A percentile compares a stretch with the other conserved stretches of the same genome.
These are phyloP conservation scores for Ceratothoa steindachneri DNA, from an alignment of 2,888 invertebrate genomes.

Conservation along the genomic window DNA sequence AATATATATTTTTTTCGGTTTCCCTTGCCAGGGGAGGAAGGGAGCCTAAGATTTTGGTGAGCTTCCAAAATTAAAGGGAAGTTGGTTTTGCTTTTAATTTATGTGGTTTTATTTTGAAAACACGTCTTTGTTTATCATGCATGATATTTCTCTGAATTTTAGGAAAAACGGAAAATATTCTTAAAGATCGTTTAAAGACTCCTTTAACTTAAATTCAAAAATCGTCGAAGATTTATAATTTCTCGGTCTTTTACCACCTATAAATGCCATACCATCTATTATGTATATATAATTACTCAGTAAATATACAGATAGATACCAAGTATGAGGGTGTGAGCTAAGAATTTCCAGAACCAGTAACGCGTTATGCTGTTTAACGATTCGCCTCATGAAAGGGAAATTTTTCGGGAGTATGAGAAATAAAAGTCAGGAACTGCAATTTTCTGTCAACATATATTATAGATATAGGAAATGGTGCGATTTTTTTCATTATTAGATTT, in stretches of 20 bases:
- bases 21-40: background rate
- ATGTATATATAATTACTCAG: background rate
- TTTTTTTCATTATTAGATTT: background rate
- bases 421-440: background rate
- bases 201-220: too few relatives aligned
- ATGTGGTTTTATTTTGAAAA: background rate
- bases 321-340: background rate
- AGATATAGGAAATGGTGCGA: background rate
- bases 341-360: background rate
- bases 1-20: background rate
- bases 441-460: background rate
- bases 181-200: too few relatives aligned
- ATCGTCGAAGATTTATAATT: too few relatives aligned
- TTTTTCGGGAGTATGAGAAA: background rate
- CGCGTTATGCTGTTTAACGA: background rate
- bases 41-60: background rate
- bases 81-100: background rate
- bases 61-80: background rate
- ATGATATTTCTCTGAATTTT: background rate
- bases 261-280: too few relatives aligned
- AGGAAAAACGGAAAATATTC: too few relatives aligned
- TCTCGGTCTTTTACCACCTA: too few relatives aligned
- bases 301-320: constrained; percentile 10
- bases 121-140: background rate
- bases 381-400: background rate